A percentile compares a stretch with the other conserved stretches of the same genome.
Conservation (phyloP, 2,797 vertebrate genomes). For the Halcyon smyrnensis region DNA sequence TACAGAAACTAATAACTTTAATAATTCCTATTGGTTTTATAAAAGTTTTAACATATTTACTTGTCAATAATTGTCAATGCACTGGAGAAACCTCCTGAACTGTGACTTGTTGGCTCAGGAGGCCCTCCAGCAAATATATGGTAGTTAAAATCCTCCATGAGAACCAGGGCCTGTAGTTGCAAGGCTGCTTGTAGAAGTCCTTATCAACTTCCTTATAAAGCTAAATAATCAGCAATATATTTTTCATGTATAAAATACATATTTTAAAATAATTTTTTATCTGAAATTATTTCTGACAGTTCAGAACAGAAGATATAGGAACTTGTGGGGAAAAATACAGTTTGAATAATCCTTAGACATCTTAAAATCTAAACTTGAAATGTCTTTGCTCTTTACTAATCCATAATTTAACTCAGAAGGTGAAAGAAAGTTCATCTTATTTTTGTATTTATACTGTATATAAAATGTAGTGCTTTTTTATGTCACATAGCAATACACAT, state of each 20-base stretch:
- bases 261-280: not conserved
- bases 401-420: not conserved
- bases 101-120: no score
- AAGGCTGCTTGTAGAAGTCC: no score
- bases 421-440: not conserved
- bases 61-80: no score
- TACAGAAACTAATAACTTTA: no score
- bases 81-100: no score
- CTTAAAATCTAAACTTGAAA: not conserved
- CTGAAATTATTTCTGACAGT: not conserved
- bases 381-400: not conserved
- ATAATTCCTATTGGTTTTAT: no score
- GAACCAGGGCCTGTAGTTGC: no score
- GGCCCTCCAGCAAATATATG: no score
- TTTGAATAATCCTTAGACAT: no score
- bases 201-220: not conserved
- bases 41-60: no score
- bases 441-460: not conserved
- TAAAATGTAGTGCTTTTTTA: not conserved
- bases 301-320: not conserved
- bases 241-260: accelerated
- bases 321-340: not conserved
- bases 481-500: not conserved
- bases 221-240: not conserved
- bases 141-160: no score